phyloP scores from a whole-genome alignment of 2,888 invertebrate species.

The Leptinotarsa haldemani region DNA sequence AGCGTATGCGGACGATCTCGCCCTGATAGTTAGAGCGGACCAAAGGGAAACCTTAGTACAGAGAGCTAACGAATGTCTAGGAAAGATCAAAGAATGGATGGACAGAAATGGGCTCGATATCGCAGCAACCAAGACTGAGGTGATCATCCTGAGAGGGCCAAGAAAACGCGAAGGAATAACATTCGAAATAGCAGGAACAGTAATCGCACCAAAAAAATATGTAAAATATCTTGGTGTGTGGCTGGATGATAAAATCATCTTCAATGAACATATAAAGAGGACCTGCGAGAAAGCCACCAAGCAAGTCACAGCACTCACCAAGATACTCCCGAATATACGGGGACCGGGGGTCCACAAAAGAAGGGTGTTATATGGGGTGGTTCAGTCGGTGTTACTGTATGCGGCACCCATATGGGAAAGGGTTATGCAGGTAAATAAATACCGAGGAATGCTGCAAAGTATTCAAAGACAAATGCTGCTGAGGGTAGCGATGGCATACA shows the following conservation, averaged over 20 bases:
- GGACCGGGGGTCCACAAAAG: conserved; percentile 23
- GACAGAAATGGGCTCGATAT: background rate
- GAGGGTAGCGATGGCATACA: conserved; percentile 28
- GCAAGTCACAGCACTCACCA: conserved; percentile 15
- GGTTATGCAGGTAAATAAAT: conserved; percentile 19
- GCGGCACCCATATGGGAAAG: conserved; percentile 31
- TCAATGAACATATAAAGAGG: conserved; percentile 10
- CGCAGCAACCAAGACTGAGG: conserved; percentile 18
- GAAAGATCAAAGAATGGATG: conserved; percentile 19
- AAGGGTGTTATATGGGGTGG: conserved; percentile 27
- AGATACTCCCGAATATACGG: conserved; percentile 31
- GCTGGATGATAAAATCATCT: conserved; percentile 28
- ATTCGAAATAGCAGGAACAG: background rate
- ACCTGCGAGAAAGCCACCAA: conserved; percentile 18
- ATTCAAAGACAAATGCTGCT: conserved; percentile 28
- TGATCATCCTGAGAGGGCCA: conserved; percentile 22
- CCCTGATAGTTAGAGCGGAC: conserved; percentile 13
- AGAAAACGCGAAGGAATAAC: conserved; percentile 20
- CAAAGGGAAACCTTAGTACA: background rate
- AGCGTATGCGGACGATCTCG: conserved; percentile 28
- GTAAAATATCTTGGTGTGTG: conserved; percentile 31
- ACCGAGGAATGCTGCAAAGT: conserved; percentile 19
- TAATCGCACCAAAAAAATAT: background rate
- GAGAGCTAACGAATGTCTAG: background rate
- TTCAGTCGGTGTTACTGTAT: conserved; percentile 20